These are phyloP conservation scores for Acanthochromis polyacanthus DNA, from an alignment of 2,113 vertebrate species.

Conservation along the genomic window DNA sequence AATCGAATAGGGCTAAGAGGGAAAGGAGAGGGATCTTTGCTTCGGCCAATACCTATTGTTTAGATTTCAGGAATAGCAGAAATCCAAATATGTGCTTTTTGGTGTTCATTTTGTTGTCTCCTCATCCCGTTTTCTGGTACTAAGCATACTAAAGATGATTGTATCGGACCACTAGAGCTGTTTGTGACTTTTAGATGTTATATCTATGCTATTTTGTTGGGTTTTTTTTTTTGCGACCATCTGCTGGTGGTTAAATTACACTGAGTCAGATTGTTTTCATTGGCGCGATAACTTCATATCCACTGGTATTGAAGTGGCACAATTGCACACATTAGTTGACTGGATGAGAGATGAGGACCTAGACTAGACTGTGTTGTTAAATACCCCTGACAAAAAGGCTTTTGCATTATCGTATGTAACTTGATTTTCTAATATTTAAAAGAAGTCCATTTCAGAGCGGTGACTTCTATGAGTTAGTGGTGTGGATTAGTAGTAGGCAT, in stretches of 20 bases:
- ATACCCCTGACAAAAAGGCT: constrained; percentile 39
- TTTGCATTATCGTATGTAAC: constrained; percentile 25
- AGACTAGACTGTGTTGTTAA: constrained; percentile 60
- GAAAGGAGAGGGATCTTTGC: constrained; percentile 72
- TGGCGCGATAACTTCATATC: constrained; percentile 71
- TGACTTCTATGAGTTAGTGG: constrained; percentile 28
- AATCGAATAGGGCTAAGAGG: constrained; percentile 81
- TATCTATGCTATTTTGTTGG: constrained; percentile 75
- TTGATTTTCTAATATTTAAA: constrained; percentile 39
- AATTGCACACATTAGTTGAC: constrained; percentile 79
- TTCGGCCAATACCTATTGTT: constrained; percentile 76
- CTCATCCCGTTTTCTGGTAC: constrained; percentile 79
- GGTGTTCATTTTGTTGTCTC: constrained; percentile 67
- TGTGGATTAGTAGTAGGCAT: constrained; percentile 36
- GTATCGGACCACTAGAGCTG: constrained; percentile 85
- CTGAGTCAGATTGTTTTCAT: constrained; percentile 76
- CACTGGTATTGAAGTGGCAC: constrained; percentile 75
- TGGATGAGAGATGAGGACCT: constrained; percentile 78
- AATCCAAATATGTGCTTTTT: constrained; percentile 81
- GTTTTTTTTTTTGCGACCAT: constrained; percentile 58
- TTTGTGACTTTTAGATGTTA: constrained; percentile 80
- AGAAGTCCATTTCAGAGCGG: constrained; percentile 42
- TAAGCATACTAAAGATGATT: constrained; percentile 85
- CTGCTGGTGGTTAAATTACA: constrained; percentile 69
- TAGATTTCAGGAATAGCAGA: constrained; percentile 83